Evolutionary conservation across 2,797 vertebrate species (phyloP).

Genomic region (Falco berigora): DNA sequence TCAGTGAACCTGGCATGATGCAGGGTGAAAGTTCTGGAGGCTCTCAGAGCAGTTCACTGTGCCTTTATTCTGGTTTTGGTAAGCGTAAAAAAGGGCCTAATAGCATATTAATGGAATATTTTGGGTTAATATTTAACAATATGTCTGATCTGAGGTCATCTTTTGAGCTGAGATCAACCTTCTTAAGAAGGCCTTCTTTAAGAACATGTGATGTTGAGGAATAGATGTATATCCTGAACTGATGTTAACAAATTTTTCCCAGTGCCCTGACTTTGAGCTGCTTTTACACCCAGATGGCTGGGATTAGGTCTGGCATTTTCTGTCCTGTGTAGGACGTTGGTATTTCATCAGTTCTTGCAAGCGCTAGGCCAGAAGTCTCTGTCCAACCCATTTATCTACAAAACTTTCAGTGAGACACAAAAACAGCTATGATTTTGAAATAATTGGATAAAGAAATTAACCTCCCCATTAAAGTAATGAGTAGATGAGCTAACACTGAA

Average conservation of each 20-base stretch:
- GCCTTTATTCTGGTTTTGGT: background rate
- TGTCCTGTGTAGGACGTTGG: background rate
- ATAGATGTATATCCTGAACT: background rate
- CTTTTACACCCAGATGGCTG: background rate
- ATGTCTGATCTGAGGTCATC: background rate
- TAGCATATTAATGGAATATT: background rate
- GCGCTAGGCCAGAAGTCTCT: background rate
- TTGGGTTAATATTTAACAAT: background rate
- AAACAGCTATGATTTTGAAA: background rate
- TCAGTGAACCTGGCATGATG: background rate
- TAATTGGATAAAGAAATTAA: background rate
- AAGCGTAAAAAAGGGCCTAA: background rate
- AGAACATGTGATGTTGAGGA: background rate
- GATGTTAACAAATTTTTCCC: background rate
- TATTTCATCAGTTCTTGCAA: background rate
- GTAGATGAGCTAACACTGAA: background rate
- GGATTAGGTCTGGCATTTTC: background rate
- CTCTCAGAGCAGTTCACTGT: background rate
- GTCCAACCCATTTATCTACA: background rate
- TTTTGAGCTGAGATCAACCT: background rate
- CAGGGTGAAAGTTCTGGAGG: background rate
- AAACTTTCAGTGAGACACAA: background rate
- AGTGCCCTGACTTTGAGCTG: background rate
- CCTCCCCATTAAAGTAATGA: background rate
- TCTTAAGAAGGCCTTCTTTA: background rate